phyloP scores from a whole-genome alignment of 2,797 vertebrate species.

The Eremophila alpestris region DNA sequence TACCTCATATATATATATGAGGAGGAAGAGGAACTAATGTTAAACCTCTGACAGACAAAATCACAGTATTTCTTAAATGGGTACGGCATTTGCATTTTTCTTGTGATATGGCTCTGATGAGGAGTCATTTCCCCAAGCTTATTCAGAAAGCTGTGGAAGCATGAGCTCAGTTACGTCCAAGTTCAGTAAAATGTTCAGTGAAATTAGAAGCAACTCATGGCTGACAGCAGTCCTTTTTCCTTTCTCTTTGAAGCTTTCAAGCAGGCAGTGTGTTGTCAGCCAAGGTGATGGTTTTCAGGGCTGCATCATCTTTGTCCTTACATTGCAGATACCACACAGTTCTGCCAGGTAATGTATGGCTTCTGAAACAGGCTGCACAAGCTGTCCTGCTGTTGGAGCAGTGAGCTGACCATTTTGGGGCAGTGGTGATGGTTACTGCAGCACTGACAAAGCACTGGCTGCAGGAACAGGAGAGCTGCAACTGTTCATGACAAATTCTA shows the following conservation, averaged over 20 bases:
- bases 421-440: background rate
- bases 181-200: background rate
- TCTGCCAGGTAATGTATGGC: background rate
- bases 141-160: background rate
- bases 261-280: background rate
- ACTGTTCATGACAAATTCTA: background rate
- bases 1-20: background rate
- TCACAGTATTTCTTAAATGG: background rate
- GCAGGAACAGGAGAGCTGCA: background rate
- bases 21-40: background rate
- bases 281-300: background rate
- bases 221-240: background rate
- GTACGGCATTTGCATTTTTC: background rate
- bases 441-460: background rate
- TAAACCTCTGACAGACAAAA: background rate
- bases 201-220: background rate
- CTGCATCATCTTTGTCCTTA: background rate
- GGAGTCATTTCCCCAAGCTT: background rate
- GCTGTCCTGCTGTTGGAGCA: background rate
- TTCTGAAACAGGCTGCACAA: background rate
- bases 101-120: background rate
- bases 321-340: background rate
- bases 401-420: accelerated
- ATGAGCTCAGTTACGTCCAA: background rate
- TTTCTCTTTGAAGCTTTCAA: background rate